Percentiles rank a stretch among this genome's conserved stretches.
Evolutionary conservation across 2,888 invertebrate genomes (phyloP).

Genomic region (Synanthedon tipuliformis): DNA sequence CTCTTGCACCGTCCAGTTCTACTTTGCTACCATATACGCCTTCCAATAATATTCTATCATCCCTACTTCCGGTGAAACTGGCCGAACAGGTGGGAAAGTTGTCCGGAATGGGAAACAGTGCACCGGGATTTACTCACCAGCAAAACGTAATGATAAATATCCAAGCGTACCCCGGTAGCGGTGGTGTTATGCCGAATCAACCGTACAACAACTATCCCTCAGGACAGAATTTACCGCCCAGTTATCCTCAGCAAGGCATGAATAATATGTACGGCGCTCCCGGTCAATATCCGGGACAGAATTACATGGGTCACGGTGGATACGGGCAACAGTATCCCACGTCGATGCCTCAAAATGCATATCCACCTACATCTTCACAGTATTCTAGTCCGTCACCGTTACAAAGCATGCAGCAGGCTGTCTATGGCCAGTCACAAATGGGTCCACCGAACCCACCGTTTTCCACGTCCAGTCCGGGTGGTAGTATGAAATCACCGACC

Average conservation of each 20-base stretch:
- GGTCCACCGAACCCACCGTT: conserved; percentile 36
- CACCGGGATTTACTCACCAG: conserved; percentile 65
- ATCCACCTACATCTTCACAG: conserved; percentile 34
- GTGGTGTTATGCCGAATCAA: conserved; percentile 58
- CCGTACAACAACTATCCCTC: conserved; percentile 50
- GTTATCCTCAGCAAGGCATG: conserved; percentile 29
- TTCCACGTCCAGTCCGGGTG: conserved; percentile 40
- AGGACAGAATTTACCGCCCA: conserved; percentile 51
- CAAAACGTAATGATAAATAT: conserved; percentile 76
- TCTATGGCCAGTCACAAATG: conserved; percentile 42
- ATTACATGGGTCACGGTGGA: conserved; percentile 34
- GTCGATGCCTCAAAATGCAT: conserved; percentile 41
- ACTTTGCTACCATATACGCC: conserved; percentile 47
- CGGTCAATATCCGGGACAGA: conserved; percentile 38
- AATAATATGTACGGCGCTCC: conserved; percentile 51
- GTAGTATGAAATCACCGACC: conserved; percentile 36
- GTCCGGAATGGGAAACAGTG: conserved; percentile 33
- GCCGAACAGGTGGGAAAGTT: conserved; percentile 63
- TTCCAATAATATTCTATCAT: conserved; percentile 43
- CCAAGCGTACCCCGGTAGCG: conserved; percentile 71
- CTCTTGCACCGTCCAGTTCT: conserved; percentile 33
- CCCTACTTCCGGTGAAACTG: conserved; percentile 54
- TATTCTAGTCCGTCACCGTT: conserved; percentile 47
- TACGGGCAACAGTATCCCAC: conserved; percentile 41
- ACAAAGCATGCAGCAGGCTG: conserved; percentile 58